Evolutionary conservation across 2,797 vertebrate genomes (phyloP).

Genomic region (Luscinia luscinia): DNA sequence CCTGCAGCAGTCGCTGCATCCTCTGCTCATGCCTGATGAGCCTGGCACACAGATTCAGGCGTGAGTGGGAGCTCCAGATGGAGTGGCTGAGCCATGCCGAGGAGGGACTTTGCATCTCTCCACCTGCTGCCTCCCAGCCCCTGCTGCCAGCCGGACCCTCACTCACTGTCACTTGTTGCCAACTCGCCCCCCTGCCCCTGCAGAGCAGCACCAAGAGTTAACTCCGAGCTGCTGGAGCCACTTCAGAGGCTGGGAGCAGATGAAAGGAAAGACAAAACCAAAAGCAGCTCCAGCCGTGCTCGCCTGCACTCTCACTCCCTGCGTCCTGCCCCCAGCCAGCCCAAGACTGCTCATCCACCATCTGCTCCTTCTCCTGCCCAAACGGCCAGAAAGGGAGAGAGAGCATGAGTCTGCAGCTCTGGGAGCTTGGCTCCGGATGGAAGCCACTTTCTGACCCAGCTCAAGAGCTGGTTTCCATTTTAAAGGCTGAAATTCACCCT

Average conservation of each 20-base stretch:
- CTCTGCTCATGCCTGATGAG: neutral
- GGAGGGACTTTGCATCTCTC: neutral
- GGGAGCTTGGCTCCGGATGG: neutral
- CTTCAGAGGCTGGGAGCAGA: neutral
- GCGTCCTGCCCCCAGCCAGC: neutral
- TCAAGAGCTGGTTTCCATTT: neutral
- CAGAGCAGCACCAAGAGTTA: neutral
- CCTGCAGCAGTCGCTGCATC: neutral
- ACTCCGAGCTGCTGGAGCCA: neutral
- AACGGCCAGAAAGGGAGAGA: neutral
- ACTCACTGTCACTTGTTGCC: slow-evolving; percentile 1
- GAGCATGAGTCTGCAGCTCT: neutral
- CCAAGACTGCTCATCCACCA: neutral
- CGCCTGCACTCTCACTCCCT: neutral
- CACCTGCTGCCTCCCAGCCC: neutral
- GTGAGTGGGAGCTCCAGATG: slow-evolving; percentile 48
- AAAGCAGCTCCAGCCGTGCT: neutral
- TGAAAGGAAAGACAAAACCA: neutral
- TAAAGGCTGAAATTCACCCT: neutral
- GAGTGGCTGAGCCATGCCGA: neutral
- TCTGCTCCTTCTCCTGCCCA: slow-evolving; percentile 9
- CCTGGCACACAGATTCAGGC: neutral
- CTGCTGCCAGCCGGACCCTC: slow-evolving; percentile 26
- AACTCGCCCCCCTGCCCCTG: neutral
- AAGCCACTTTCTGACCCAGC: neutral